Base-by-base conservation (phyloP, 1,140 invertebrate species). In the Steinernema feltiae region DNA sequence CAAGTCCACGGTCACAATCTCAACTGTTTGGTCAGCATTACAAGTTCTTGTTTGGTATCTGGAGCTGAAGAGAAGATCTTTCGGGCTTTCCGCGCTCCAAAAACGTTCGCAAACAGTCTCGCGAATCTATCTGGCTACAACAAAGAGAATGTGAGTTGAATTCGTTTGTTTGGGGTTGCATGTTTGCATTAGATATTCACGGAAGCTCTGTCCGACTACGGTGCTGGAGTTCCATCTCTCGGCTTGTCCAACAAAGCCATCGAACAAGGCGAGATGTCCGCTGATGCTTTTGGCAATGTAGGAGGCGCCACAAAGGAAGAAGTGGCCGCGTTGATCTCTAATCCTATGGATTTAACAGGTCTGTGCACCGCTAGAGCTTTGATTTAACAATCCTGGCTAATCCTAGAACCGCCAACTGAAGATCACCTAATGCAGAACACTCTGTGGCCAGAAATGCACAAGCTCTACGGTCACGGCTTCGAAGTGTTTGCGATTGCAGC, bases 1-100 rank as follows among this genome's bases (percentile, higher is more conserved):
- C 95, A 98, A 89, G 90, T 98, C 53, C 96, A 99, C 89, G 96
- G 96, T 7, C 95, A 97, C 85, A 92, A 95, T 84, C 89, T 99
- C 88, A 90, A 91, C 72, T 92, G 93, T 80, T 72, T 97, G 69
- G 90, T 92, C 1, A 87, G 92, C 69, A 88, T 97, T 1, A 81
- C 90, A 89, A 48, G 88, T 90, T 71, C 82, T 72, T 81, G 88
- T 75, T 94, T 94, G 87, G 94, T 91, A 1, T 95, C 94, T 2
- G 94, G 93, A 18, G 94, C 94, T 0, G 95, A 98, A 87, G 96
- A 99, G 87, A 99, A 99, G 88, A 92, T 98, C 17, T 88, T 71
- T 69, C 71, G 76, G 30, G 76, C 74, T 1, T 80, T 78, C 48
- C 31, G 72, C 18, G 74, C 78, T 3, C 75, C 78, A 0, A 72